These are phyloP conservation scores for Rugalucina vietnamica DNA, from an alignment of 2,888 invertebrate genomes.

Conservation along the genomic window DNA sequence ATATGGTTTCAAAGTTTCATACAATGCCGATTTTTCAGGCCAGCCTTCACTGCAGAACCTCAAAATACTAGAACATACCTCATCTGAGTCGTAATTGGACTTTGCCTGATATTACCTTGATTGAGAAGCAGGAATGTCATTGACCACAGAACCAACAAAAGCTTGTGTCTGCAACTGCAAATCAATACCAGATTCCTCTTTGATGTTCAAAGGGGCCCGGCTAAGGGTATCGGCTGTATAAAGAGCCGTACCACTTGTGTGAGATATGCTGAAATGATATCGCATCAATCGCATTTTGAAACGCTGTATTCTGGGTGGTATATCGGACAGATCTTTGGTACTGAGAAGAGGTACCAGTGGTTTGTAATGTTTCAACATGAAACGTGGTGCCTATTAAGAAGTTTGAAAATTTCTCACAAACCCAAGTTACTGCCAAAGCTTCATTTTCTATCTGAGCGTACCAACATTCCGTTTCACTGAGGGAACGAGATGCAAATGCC, in stretches of 20 bases:
- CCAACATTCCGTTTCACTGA: no score
- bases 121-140: constrained; percentile 31
- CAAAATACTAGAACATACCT: not conserved
- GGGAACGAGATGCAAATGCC: no score
- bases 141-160: constrained; percentile 45
- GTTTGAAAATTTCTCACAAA: no score
- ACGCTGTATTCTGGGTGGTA: constrained; percentile 36
- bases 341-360: constrained; percentile 21
- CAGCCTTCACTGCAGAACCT: constrained; percentile 14
- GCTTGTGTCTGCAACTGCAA: constrained; percentile 22
- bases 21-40: constrained; percentile 15
- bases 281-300: constrained; percentile 37
- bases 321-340: constrained; percentile 20
- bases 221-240: constrained; percentile 52
- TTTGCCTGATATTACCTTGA: not conserved
- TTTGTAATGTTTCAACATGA: no score
- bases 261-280: constrained; percentile 24
- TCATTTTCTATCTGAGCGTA: no score
- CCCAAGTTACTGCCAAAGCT: no score
- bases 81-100: not conserved
- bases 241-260: not conserved
- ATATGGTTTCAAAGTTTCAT: constrained; percentile 28
- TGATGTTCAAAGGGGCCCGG: constrained; percentile 33
- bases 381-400: no score
- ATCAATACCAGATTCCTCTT: constrained; percentile 19